A percentile compares a stretch with the other conserved stretches of the same genome.
phyloP scores from a whole-genome alignment of 2,113 vertebrate genomes.

The Coreoperca whiteheadi region DNA sequence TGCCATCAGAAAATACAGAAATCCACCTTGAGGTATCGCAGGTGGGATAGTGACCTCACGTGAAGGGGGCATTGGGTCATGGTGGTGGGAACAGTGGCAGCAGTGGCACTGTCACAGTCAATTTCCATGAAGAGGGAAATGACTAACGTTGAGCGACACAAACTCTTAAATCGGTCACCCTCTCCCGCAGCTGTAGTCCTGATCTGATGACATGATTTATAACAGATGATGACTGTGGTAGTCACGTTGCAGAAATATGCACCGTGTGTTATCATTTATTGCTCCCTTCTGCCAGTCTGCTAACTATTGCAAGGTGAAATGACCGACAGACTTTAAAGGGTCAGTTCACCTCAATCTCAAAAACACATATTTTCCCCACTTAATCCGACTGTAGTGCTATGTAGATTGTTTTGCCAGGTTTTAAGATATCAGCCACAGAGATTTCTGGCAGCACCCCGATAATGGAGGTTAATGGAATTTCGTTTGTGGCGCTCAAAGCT shows the following conservation, averaged over 20 bases:
- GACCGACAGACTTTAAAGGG: conserved; percentile 38
- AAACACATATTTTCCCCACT: conserved; percentile 34
- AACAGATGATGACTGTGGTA: conserved; percentile 23
- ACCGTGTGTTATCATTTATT: conserved; percentile 46
- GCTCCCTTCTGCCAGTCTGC: conserved; percentile 39
- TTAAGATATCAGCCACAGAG: conserved; percentile 15
- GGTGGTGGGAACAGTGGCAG: conserved; percentile 20
- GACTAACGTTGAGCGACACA: background rate
- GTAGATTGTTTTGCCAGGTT: conserved; percentile 42
- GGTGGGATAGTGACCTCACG: conserved; percentile 25
- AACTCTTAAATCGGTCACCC: conserved; percentile 41
- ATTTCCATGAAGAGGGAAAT: conserved; percentile 33
- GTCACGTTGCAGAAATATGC: conserved; percentile 51
- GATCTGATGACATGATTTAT: conserved; percentile 61
- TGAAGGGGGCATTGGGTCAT: conserved; percentile 2
- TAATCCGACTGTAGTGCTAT: conserved; percentile 5
- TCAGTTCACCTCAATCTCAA: conserved; percentile 39
- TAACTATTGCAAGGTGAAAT: conserved; percentile 46
- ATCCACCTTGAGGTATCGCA: background rate
- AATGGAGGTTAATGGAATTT: conserved; percentile 43
- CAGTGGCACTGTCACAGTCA: conserved; percentile 9
- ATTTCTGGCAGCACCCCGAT: conserved; percentile 2
- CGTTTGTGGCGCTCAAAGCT: background rate
- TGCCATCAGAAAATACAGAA: conserved; percentile 3
- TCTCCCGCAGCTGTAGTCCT: conserved; percentile 18